These are phyloP conservation scores for Drosophila cardini DNA, from an alignment of 1,140 invertebrate species.

Conservation along the genomic window DNA sequence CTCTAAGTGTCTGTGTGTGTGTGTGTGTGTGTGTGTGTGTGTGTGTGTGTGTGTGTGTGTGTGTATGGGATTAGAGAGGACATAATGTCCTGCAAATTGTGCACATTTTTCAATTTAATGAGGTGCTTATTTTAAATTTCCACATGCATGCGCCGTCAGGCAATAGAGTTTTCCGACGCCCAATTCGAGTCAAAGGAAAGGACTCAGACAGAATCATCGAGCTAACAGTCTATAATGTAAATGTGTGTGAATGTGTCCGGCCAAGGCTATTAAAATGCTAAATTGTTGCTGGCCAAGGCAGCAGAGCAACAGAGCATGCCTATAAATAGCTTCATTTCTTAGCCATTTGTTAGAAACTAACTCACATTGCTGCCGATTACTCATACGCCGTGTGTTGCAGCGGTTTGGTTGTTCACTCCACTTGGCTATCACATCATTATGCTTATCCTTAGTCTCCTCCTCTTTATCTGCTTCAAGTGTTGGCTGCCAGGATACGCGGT, in stretches of 20 bases:
- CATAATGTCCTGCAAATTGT: conserved; percentile 83
- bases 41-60: conserved; percentile 22
- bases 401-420: conserved; percentile 26
- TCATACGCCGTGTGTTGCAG: conserved; percentile 65
- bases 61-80: conserved; percentile 59
- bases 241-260: conserved; percentile 20
- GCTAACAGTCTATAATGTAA: neutral
- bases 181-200: neutral
- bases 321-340: conserved; percentile 70
- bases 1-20: conserved; percentile 5
- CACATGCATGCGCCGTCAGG: conserved; percentile 56
- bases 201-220: neutral
- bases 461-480: conserved; percentile 63
- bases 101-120: conserved; percentile 84
- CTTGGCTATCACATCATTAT: conserved; percentile 71
- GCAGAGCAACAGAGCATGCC: conserved; percentile 6
- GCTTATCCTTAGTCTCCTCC: conserved; percentile 36
- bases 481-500: conserved; percentile 13
- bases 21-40: conserved; percentile 35
- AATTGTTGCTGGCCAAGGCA: conserved; percentile 63
- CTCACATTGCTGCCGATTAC: conserved; percentile 48
- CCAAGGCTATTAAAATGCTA: conserved; percentile 72
- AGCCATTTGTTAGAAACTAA: conserved; percentile 4
- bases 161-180: conserved; percentile 8
- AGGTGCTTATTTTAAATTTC: conserved; percentile 82